Conservation (phyloP, 2,888 invertebrate genomes). For the Cheilosia urbana region DNA sequence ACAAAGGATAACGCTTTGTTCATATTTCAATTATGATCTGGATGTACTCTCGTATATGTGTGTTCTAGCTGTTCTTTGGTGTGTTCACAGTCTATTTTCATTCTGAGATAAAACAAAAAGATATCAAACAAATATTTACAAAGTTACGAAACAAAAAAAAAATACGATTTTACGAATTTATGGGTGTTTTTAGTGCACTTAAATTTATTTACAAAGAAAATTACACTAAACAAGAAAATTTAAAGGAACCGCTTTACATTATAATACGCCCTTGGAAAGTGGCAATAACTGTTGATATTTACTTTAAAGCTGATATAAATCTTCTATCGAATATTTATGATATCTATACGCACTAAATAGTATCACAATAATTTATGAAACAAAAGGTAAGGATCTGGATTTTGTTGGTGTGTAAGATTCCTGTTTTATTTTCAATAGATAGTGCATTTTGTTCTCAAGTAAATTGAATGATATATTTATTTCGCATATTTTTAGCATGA, state of each 20-base stretch:
- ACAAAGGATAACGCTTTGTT: slow-evolving; percentile 69
- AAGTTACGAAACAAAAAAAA: slow-evolving; percentile 18
- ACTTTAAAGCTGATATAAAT: slow-evolving; percentile 49
- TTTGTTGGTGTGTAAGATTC: slow-evolving; percentile 61
- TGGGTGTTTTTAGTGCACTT: slow-evolving; percentile 58
- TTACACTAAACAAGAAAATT: slow-evolving; percentile 18
- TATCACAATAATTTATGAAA: slow-evolving; percentile 40
- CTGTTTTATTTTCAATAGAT: slow-evolving; percentile 14
- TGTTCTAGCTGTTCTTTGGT: slow-evolving; percentile 69
- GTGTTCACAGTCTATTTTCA: slow-evolving; percentile 63
- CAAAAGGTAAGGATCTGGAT: slow-evolving; percentile 58
- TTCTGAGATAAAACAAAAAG: slow-evolving; percentile 43
- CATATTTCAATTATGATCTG: slow-evolving; percentile 68
- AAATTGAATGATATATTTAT: slow-evolving; percentile 25
- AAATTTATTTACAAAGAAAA: slow-evolving; percentile 64
- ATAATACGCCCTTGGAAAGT: slow-evolving; percentile 46
- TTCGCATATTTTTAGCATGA: slow-evolving; percentile 37
- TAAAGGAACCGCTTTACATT: slow-evolving; percentile 54
- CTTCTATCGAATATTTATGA: slow-evolving; percentile 48
- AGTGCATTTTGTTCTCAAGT: slow-evolving; percentile 16
- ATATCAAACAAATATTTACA: slow-evolving; percentile 30
- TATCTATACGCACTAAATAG: slow-evolving; percentile 26
- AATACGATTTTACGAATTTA: slow-evolving; percentile 63
- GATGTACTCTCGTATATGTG: slow-evolving; percentile 69
- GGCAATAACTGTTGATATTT: slow-evolving; percentile 72